A percentile compares a stretch with the other conserved stretches of the same genome.
These are phyloP conservation scores for Mormyrus lacerda DNA, from an alignment of 2,113 vertebrate genomes.

Conservation along the genomic window DNA sequence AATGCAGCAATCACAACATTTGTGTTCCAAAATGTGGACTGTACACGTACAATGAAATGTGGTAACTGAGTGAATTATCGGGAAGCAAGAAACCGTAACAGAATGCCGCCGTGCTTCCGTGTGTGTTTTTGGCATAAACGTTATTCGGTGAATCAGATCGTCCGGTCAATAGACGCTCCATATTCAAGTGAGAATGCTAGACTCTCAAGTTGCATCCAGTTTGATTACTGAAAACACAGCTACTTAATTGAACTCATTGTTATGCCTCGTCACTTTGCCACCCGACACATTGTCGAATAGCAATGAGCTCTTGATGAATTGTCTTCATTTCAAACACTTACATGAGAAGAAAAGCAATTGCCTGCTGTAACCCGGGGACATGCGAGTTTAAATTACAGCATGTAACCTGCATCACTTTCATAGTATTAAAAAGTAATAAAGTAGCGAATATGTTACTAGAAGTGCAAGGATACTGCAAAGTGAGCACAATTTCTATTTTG, in stretches of 20 bases:
- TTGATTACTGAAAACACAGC: constrained; percentile 47
- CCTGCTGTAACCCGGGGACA: constrained; percentile 20
- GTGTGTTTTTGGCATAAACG: neutral
- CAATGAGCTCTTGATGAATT: constrained; percentile 51
- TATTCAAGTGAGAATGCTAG: constrained; percentile 35
- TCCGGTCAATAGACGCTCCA: constrained; percentile 33
- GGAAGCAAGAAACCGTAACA: neutral
- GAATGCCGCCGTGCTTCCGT: neutral
- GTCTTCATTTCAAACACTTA: constrained; percentile 34
- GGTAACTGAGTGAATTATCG: neutral
- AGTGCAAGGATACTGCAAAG: neutral
- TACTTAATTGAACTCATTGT: constrained; percentile 42
- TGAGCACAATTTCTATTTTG: neutral
- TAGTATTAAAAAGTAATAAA: constrained; percentile 12
- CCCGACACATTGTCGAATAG: constrained; percentile 48
- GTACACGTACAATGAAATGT: neutral
- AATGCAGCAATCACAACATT: neutral
- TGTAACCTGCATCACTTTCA: neutral
- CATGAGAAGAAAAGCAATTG: constrained; percentile 20
- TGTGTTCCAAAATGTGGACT: neutral
- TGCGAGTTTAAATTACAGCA: constrained; percentile 15
- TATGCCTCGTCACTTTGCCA: constrained; percentile 52
- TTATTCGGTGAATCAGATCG: neutral
- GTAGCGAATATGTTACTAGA: neutral
- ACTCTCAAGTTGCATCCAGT: constrained; percentile 26